These are phyloP conservation scores for Erannis defoliaria DNA, from an alignment of 2,888 invertebrate species.

Conservation along the genomic window DNA sequence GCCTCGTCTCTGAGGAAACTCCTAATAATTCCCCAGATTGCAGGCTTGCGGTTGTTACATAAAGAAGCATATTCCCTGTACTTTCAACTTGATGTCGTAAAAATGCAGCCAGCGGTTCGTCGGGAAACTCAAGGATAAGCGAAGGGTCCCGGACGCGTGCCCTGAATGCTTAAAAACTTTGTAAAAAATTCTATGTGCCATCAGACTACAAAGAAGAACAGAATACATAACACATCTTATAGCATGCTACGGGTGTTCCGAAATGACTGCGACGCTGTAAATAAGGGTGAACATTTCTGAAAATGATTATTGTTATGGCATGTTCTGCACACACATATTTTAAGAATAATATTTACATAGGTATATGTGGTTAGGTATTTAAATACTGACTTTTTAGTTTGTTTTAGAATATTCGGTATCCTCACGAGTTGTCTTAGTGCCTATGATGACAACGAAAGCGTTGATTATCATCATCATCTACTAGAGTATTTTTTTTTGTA, in stretches of 20 bases:
- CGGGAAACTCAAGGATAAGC: conserved; percentile 62
- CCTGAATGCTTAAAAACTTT: conserved; percentile 69
- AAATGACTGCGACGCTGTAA: not conserved
- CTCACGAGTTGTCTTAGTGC: too few relatives aligned
- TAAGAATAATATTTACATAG: too few relatives aligned
- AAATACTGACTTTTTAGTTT: too few relatives aligned
- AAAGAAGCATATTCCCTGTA: conserved; percentile 39
- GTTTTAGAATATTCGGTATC: too few relatives aligned
- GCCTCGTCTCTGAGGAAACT: conserved; percentile 28
- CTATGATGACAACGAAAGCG: too few relatives aligned
- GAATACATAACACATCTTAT: conserved; percentile 35
- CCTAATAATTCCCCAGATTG: conserved; percentile 40
- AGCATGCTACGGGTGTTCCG: not conserved
- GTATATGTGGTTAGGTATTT: too few relatives aligned
- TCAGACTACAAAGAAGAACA: conserved; percentile 49
- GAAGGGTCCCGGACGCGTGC: conserved; percentile 63
- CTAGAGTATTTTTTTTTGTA: too few relatives aligned
- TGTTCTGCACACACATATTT: too few relatives aligned
- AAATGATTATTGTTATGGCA: too few relatives aligned
- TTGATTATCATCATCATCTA: too few relatives aligned
- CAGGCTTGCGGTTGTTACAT: conserved; percentile 35
- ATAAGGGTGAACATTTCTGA: conserved; percentile 4
- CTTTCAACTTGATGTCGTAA: conserved; percentile 47
- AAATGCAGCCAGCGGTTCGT: conserved; percentile 72
- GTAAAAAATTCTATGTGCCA: conserved; percentile 69